Percentiles rank a stretch among this genome's conserved stretches.
Conservation (phyloP, 2,888 invertebrate species). For the Elgonia sp. region DNA sequence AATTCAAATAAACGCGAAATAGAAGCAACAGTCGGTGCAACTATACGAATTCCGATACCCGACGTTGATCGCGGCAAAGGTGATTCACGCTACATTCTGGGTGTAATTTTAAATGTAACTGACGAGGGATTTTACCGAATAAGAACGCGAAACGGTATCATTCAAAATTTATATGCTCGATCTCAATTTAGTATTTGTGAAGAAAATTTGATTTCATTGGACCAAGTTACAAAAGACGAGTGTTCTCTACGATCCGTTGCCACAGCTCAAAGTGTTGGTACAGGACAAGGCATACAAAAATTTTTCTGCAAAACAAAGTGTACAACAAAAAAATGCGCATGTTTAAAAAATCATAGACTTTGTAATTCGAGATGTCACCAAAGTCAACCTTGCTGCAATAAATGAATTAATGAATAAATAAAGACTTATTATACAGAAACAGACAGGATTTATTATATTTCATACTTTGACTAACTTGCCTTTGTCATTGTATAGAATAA, state of each 20-base stretch:
- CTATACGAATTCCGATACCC: conserved; percentile 72
- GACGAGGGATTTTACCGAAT: conserved; percentile 78
- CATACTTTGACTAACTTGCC: conserved; percentile 1
- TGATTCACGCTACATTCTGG: conserved; percentile 78
- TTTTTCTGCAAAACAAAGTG: conserved; percentile 70
- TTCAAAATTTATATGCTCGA: conserved; percentile 13
- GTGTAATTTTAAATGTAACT: conserved; percentile 77
- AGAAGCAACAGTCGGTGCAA: conserved; percentile 26
- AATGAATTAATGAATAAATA: no score
- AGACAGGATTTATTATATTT: no score
- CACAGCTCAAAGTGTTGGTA: conserved; percentile 77
- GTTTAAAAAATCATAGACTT: conserved; percentile 74
- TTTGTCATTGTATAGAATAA: conserved; percentile 6
- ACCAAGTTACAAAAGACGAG: no score
- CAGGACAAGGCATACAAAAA: conserved; percentile 63
- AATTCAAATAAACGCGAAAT: neutral
- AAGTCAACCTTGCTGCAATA: conserved; percentile 59
- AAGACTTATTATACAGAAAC: no score
- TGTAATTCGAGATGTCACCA: conserved; percentile 78
- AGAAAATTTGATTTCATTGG: no score
- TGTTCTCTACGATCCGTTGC: no score
- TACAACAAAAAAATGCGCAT: conserved; percentile 74
- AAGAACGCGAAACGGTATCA: conserved; percentile 75
- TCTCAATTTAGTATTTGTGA: conserved; percentile 41
- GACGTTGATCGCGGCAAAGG: conserved; percentile 78